These are phyloP conservation scores for Empis stercorea DNA, from an alignment of 2,888 invertebrate genomes.

Conservation along the genomic window DNA sequence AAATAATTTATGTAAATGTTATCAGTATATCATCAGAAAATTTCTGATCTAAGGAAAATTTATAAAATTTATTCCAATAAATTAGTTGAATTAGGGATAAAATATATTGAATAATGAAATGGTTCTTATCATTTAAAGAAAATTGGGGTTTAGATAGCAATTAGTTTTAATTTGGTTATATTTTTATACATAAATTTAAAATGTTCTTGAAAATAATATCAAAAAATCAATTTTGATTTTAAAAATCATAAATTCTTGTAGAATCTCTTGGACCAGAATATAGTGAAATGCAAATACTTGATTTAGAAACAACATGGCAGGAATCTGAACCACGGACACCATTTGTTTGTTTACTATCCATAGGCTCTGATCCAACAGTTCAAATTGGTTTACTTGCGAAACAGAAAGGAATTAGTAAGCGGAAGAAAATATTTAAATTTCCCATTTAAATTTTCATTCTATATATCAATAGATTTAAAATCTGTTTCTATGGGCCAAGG, in stretches of 20 bases:
- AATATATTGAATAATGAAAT: too few species aligned
- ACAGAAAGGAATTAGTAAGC: conserved; percentile 67
- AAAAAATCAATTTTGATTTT: too few species aligned
- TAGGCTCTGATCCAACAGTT: conserved; percentile 93
- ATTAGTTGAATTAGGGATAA: too few species aligned
- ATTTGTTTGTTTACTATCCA: conserved; percentile 82
- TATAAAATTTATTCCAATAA: too few species aligned
- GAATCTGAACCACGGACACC: conserved; percentile 85
- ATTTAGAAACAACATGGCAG: conserved; percentile 77
- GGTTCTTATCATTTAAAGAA: too few species aligned
- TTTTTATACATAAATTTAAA: too few species aligned
- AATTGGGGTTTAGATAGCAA: too few species aligned
- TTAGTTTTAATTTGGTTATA: too few species aligned
- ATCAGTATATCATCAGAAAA: too few species aligned
- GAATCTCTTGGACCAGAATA: conserved; percentile 78
- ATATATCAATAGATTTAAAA: conserved; percentile 47
- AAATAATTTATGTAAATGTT: too few species aligned
- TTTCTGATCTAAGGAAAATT: too few species aligned
- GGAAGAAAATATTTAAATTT: background rate
- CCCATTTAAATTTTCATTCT: background rate
- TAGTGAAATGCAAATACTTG: conserved; percentile 83
- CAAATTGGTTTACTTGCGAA: conserved; percentile 82
- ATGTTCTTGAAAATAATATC: too few species aligned
- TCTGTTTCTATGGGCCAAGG: conserved; percentile 97
- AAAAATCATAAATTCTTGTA: conserved; percentile 17